Evolutionary conservation across 2,113 vertebrate genomes (phyloP).

Genomic region (Lamprologus speciosus): DNA sequence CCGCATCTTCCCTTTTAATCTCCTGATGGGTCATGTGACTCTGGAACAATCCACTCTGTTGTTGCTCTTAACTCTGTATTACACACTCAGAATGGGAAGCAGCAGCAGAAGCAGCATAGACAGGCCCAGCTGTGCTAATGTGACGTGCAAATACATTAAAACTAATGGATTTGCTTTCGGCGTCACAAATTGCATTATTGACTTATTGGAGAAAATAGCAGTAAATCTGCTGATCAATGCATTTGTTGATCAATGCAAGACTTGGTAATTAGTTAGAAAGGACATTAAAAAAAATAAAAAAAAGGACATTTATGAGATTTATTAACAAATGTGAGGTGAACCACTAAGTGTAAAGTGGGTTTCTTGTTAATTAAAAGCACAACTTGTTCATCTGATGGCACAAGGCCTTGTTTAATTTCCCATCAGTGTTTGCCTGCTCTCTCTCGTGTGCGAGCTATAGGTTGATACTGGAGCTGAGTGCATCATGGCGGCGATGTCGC

Average conservation of each 20-base stretch:
- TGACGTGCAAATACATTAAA: not conserved
- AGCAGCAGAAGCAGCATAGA: not conserved
- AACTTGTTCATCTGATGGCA: fast-evolving
- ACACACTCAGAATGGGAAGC: not conserved
- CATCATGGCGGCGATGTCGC: slow-evolving; percentile 6
- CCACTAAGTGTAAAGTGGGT: not conserved
- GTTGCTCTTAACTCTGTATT: not conserved
- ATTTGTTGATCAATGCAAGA: not conserved
- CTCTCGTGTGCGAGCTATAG: not conserved
- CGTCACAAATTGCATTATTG: not conserved
- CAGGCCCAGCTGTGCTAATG: not conserved
- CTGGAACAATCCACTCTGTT: slow-evolving; percentile 21
- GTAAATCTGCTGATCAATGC: not conserved
- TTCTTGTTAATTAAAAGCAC: not conserved
- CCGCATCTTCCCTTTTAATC: not conserved
- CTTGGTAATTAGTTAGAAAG: not conserved
- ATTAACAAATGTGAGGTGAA: not conserved
- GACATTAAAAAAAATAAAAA: not conserved
- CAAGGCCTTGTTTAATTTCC: not conserved
- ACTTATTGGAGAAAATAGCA: not conserved
- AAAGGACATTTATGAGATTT: not conserved
- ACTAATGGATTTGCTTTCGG: not conserved
- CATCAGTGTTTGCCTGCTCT: not conserved
- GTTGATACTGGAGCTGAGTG: not conserved
- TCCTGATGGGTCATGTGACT: slow-evolving; percentile 12